These are phyloP conservation scores for Halyomorpha halys DNA, from an alignment of 1,140 invertebrate genomes.

Conservation along the genomic window DNA sequence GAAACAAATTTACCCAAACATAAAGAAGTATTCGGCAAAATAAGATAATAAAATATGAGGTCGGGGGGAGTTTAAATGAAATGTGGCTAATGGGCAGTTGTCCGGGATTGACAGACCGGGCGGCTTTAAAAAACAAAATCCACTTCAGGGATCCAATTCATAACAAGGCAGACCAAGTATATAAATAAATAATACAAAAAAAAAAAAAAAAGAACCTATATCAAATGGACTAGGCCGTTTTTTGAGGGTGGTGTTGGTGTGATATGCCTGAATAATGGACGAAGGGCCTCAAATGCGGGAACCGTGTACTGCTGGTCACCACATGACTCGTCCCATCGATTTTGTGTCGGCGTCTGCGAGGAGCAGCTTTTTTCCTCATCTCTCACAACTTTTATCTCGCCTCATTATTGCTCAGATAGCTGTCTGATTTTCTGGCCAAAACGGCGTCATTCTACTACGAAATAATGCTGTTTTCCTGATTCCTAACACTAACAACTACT, in stretches of 20 bases:
- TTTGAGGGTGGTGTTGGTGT: slow-evolving; percentile 1
- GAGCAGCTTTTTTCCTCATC: slow-evolving; percentile 4
- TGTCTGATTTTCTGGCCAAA: neutral
- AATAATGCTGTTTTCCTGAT: too few species aligned
- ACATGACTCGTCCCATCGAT: slow-evolving; percentile 10
- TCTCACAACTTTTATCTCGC: slow-evolving; percentile 4
- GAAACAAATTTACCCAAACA: too few species aligned
- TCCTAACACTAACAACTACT: too few species aligned
- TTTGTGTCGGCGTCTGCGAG: slow-evolving; percentile 12
- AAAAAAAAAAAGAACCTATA: slow-evolving; percentile 5
- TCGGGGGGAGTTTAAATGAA: neutral
- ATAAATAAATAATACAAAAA: slow-evolving; percentile 8
- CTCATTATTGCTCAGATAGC: neutral
- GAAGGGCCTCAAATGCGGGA: slow-evolving; percentile 7
- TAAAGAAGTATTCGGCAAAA: neutral
- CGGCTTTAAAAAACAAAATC: slow-evolving; percentile 13
- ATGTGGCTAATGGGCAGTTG: slow-evolving; percentile 6
- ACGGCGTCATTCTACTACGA: neutral
- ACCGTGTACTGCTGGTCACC: slow-evolving; percentile 12
- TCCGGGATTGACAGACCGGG: slow-evolving; percentile 6
- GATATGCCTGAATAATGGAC: slow-evolving; percentile 16
- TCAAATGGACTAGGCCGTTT: slow-evolving; percentile 14
- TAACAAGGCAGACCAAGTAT: slow-evolving; percentile 12
- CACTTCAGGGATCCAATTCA: slow-evolving; percentile 8
- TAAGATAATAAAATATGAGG: slow-evolving; percentile 17